Conservation (phyloP, 2,113 vertebrate genomes). For the Gorsachius goisagi region DNA sequence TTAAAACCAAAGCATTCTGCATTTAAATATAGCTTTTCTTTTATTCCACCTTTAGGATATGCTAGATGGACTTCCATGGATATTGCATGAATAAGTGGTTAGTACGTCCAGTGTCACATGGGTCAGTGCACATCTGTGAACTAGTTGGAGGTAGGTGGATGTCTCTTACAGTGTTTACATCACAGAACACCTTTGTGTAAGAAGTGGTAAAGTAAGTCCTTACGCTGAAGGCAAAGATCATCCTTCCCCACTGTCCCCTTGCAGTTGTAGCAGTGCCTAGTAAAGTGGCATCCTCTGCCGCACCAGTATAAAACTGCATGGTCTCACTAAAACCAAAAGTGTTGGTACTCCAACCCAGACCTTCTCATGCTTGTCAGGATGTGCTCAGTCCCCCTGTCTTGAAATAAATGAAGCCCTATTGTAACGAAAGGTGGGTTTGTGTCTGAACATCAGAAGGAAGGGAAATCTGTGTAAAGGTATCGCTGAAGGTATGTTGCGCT, state of each 20-base stretch:
- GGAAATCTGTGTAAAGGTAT: not conserved
- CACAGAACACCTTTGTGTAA: not conserved
- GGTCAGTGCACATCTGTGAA: not conserved
- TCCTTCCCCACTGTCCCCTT: not conserved
- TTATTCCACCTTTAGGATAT: not conserved
- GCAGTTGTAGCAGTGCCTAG: not conserved
- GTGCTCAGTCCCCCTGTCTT: not conserved
- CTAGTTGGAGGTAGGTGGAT: not conserved
- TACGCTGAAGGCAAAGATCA: not conserved
- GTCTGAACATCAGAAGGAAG: not conserved
- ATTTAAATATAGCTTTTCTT: not conserved
- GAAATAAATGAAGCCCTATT: not conserved
- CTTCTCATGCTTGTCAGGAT: not conserved
- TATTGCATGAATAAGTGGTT: not conserved
- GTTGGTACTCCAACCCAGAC: not conserved
- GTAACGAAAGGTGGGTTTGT: not conserved
- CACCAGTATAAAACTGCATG: not conserved
- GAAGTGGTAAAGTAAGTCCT: not conserved
- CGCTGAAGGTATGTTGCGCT: fast-evolving
- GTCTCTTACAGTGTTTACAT: not conserved
- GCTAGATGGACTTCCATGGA: not conserved
- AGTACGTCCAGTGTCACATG: not conserved
- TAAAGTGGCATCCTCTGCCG: not conserved
- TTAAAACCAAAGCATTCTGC: not conserved
- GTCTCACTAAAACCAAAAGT: not conserved